These are phyloP conservation scores for Tangara arthus DNA, from an alignment of 2,797 vertebrate species.

Conservation along the genomic window DNA sequence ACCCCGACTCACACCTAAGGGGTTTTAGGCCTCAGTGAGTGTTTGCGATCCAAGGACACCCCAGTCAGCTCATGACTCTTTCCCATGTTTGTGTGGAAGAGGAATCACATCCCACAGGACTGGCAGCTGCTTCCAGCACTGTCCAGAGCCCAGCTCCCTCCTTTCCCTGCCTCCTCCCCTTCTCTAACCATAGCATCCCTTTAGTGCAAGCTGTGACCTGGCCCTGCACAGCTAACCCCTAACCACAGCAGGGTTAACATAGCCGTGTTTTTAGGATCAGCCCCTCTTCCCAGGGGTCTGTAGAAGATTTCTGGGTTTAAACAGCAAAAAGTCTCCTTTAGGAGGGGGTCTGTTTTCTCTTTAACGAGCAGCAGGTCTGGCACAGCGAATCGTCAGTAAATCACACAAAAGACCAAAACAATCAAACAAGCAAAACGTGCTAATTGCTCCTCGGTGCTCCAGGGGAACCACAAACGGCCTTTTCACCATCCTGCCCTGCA, in stretches of 20 bases:
- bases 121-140: not conserved
- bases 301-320: not conserved
- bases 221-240: not conserved
- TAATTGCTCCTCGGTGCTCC: not conserved
- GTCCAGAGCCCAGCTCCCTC: not conserved
- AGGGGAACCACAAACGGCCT: not conserved
- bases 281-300: not conserved
- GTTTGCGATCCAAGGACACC: not conserved
- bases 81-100: not conserved
- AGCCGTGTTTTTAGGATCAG: not conserved
- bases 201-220: not conserved
- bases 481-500: not conserved
- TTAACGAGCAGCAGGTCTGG: not conserved
- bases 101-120: not conserved
- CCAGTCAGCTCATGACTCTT: not conserved
- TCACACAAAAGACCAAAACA: not conserved
- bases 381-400: not conserved
- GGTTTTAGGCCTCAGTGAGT: not conserved
- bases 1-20: not conserved
- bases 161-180: not conserved
- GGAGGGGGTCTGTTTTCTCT: not conserved
- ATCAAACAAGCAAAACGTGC: not conserved
- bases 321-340: not conserved
- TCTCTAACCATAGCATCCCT: not conserved
- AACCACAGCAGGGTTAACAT: not conserved